Base-by-base conservation (phyloP, 2,797 vertebrate species). In the Pygocentrus nattereri region DNA sequence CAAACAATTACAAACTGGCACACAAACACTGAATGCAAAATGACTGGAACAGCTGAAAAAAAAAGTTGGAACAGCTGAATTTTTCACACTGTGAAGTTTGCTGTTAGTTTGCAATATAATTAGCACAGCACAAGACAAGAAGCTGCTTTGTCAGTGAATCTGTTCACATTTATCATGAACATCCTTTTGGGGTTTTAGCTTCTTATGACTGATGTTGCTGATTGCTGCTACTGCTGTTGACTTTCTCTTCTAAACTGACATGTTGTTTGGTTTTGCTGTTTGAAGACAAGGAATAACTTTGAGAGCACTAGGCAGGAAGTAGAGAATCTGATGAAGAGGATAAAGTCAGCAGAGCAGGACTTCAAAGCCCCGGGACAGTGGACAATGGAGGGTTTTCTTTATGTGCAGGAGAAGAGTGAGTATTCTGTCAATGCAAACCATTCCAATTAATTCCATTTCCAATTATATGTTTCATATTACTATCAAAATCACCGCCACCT, bases 261-360 rank as follows among this genome's bases (percentile, higher is more conserved):
- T 73, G n/a, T 67, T 81, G 38, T 74, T 80, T 70, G 41, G 31
- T 77, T 88, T 54, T 92, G 30, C 81, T 76, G 77, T 84, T 8
- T 88, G 54, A 88, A 99, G 98, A 98, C 98, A 25, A 95, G 98
- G 38, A 99, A 99, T 92, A 99, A 99, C 91, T 99, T 99, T 90
- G 98, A 98, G 93, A 99, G 98, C 89, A 99, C 98, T 0, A 96
- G 97, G 16, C 97, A 96, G 84, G 98, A 99, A 91, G 97, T 99
- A 38, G 98, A 99, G 87, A 94, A 95, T 84, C 89, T 99, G 85
- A 99, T 99, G 98, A 97, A 96, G 80, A 97, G 97, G 89, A 99
- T 99, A 93, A 96, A 96, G 25, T 96, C 97, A 0, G 97, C 97
- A 64, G 96, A 96, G 88, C 96, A 97, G 68, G 97, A 99, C 85